Evolutionary conservation across 2,113 vertebrate species (phyloP).

Genomic region (Muscicapa adusta): DNA sequence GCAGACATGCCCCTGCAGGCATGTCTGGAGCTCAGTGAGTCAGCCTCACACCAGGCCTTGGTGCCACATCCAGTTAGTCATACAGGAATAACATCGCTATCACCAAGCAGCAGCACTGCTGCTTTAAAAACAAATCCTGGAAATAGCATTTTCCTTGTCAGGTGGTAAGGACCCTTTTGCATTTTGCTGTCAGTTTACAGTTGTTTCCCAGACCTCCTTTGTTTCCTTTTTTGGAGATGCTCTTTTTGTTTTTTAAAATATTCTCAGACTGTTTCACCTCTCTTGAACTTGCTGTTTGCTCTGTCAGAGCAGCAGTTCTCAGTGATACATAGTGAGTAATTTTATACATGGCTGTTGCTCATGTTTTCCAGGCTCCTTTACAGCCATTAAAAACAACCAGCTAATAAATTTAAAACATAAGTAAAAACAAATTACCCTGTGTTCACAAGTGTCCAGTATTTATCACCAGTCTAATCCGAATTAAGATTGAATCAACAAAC

Average conservation of each 20-base stretch:
- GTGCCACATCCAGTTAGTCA: background rate
- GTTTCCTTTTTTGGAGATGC: conserved; percentile 17
- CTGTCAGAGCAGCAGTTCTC: background rate
- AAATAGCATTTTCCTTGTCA: background rate
- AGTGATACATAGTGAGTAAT: background rate
- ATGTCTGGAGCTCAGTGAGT: conserved; percentile 28
- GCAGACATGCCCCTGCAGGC: background rate
- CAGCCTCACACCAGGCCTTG: background rate
- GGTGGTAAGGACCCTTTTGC: background rate
- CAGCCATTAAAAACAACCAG: background rate
- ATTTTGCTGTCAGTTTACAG: background rate
- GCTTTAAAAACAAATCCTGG: background rate
- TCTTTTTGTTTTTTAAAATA: background rate
- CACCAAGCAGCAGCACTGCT: background rate
- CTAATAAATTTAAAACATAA: background rate
- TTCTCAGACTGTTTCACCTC: conserved; percentile 1
- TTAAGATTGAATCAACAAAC: background rate
- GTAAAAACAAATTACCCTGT: background rate
- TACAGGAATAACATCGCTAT: background rate
- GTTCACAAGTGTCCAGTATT: background rate
- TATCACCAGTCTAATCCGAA: background rate
- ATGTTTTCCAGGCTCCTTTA: background rate
- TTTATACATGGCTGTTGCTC: conserved; percentile 4
- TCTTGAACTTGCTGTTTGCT: background rate
- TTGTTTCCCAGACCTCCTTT: background rate